phyloP scores from a whole-genome alignment of 2,113 vertebrate genomes.

The Collichthys lucidus region DNA sequence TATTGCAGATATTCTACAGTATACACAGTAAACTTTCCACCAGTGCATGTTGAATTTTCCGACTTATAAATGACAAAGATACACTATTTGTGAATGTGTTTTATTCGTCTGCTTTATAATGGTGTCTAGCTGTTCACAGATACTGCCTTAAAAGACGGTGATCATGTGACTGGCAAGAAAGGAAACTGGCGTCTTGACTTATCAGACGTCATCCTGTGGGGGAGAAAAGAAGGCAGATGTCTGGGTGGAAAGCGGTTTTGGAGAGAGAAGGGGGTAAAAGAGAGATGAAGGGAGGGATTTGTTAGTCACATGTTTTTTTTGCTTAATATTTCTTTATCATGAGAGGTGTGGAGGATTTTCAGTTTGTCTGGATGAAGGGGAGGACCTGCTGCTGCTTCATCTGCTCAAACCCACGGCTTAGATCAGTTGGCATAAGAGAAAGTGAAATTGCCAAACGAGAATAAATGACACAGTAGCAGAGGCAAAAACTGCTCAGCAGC shows the following conservation, averaged over 20 bases:
- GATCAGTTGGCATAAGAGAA: not conserved
- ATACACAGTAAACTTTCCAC: too few relatives aligned
- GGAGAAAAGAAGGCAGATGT: constrained; percentile 33
- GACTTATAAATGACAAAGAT: not conserved
- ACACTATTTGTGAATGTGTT: not conserved
- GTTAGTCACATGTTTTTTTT: constrained; percentile 28
- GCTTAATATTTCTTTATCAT: not conserved
- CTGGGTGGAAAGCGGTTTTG: constrained; percentile 45
- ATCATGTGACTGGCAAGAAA: constrained; percentile 56
- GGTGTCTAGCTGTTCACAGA: not conserved
- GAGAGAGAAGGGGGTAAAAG: constrained; percentile 37
- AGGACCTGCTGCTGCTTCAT: not conserved
- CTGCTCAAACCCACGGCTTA: not conserved
- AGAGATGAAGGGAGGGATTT: constrained; percentile 57
- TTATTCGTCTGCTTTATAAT: not conserved
- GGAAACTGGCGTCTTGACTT: constrained; percentile 57
- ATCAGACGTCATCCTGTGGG: constrained; percentile 55
- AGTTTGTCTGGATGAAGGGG: constrained; percentile 10
- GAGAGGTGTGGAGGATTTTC: not conserved
- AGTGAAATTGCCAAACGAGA: not conserved
- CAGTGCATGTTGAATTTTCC: not conserved
- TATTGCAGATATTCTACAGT: too few relatives aligned
- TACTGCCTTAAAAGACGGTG: not conserved
- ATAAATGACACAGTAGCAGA: not conserved
- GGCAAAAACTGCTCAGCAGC: not conserved